phyloP scores from a whole-genome alignment of 1,140 invertebrate genomes.

The Penaeus japonicus region DNA sequence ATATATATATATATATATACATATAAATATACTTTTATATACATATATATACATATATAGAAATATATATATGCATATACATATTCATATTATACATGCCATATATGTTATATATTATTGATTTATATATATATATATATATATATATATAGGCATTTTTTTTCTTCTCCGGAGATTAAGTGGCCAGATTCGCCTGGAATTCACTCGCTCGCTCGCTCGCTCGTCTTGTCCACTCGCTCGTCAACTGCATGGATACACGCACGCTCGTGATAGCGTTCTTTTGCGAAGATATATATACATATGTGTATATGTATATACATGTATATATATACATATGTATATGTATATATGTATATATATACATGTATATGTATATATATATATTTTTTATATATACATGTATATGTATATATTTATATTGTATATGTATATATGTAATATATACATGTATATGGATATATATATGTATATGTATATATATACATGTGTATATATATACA shows the following conservation, averaged over 20 bases:
- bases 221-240: too few relatives aligned
- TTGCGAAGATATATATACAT: too few relatives aligned
- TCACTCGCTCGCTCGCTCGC: too few relatives aligned
- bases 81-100: background rate
- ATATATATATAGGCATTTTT: background rate
- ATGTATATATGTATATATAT: too few relatives aligned
- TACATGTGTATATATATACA: background rate
- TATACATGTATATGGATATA: background rate
- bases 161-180: too few relatives aligned
- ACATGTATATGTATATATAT: background rate
- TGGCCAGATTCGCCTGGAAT: too few relatives aligned
- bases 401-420: background rate
- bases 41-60: background rate
- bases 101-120: background rate
- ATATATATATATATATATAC: background rate
- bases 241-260: too few relatives aligned
- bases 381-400: constrained; percentile 1
- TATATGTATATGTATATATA: background rate
- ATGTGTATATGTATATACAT: too few relatives aligned
- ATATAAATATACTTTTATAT: background rate
- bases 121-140: background rate
- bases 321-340: too few relatives aligned
- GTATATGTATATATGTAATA: background rate
- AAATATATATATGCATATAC: background rate
- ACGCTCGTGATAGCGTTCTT: too few relatives aligned